Base-by-base conservation (phyloP, 2,797 vertebrate genomes). In the Pangasius krempfi region DNA sequence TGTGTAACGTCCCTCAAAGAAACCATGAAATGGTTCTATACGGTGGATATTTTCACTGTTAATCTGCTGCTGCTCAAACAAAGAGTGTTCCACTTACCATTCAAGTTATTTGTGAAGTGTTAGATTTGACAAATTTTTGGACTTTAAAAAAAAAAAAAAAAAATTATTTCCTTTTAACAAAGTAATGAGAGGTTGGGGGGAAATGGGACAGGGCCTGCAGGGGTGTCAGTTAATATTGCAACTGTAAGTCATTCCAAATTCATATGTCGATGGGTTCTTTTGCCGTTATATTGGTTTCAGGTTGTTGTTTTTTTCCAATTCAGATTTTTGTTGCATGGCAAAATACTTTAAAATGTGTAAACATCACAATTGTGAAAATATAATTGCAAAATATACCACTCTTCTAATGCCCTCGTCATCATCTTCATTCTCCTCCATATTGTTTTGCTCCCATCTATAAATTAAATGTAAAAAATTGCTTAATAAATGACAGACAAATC, bases 311-410 rank as follows among this genome's bases (percentile, higher is more conserved):
- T 13, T 47, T 37, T 70, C 14, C 18, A 14, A 13, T 16, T 75
- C 37, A 12, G 33, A 25, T 70, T 70, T 37, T 37, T n/a, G 27
- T 78, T 54, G 27, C 75, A 79, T 9, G 7, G 47, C 47, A 30
- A 54, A 79, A n/a, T 52, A 78, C 4, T 30, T 44, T 10, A 25
- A 73, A 70, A 27, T 16, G 27, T 54, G 47, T 54, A 78, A 52
- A 78, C 13, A n/a, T 76, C 33, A 25, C 2, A 81, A 60, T 0
- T 7, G 33, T 81, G 2, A 81, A 66, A 76, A n/a, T 27, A 10
- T n/a, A 60, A 40, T 16, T 56, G 22, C 22, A 75, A 86, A 58
- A 58, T 37, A 12, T 80, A 87, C 86, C 86, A 87, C 60, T 66
- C 37, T 80, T 87, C 3, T 66, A 27, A 87, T 80, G 75, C 68